Evolutionary conservation across 2,113 vertebrate species (phyloP).

Genomic region (Muntiacus muntjak): DNA sequence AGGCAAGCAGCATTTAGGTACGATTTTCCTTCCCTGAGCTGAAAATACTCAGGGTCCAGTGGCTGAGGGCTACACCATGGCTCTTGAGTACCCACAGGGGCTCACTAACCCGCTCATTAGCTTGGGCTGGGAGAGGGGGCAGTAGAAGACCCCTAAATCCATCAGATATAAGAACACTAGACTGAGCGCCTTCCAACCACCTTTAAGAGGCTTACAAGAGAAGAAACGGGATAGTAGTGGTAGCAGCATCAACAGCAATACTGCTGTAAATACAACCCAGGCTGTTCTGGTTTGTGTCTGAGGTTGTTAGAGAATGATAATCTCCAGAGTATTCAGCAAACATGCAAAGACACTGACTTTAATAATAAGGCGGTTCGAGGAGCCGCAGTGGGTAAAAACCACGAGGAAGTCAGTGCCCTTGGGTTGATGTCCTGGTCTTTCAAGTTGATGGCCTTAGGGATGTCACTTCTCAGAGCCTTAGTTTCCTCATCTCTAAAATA

Average conservation of each 20-base stretch:
- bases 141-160: not conserved
- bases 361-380: not conserved
- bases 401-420: not conserved
- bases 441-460: not conserved
- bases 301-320: not conserved
- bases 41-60: not conserved
- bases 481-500: conserved; percentile 20
- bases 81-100: not conserved
- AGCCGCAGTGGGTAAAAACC: not conserved
- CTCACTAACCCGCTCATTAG: not conserved
- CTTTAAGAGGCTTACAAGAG: not conserved
- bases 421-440: not conserved
- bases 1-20: not conserved
- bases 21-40: not conserved
- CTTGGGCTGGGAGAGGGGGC: not conserved
- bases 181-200: not conserved
- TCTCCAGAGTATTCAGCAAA: not conserved
- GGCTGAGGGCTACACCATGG: no score
- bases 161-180: not conserved
- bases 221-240: not conserved
- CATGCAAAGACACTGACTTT: not conserved
- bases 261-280: not conserved
- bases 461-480: not conserved
- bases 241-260: no score
- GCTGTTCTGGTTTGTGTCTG: not conserved